Evolutionary conservation across 2,113 vertebrate genomes (phyloP).

Genomic region (Hydropotes inermis): DNA sequence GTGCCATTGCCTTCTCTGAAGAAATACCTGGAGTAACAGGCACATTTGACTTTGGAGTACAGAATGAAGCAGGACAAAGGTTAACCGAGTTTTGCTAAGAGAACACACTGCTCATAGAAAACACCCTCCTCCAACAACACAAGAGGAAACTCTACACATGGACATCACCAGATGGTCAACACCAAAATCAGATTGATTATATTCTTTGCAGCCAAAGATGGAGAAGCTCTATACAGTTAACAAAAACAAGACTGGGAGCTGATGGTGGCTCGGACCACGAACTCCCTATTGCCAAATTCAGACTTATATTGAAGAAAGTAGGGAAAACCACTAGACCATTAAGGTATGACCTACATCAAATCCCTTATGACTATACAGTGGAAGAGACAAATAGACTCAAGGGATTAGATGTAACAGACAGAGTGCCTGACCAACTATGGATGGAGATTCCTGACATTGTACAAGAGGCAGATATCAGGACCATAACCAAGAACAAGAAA

Average conservation of each 20-base stretch:
- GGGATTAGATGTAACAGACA: not conserved
- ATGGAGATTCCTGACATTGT: not conserved
- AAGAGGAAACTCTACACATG: not conserved
- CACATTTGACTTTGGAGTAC: not conserved
- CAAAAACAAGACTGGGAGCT: not conserved
- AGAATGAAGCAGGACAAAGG: not conserved
- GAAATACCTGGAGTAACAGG: not conserved
- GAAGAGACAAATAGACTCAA: not conserved
- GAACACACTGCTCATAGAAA: not conserved
- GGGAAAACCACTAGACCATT: not conserved
- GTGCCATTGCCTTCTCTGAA: too few species aligned
- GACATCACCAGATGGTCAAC: not conserved
- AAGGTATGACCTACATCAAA: not conserved
- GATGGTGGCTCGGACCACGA: not conserved
- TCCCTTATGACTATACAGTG: not conserved
- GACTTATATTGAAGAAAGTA: not conserved
- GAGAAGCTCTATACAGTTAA: not conserved
- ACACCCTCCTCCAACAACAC: not conserved
- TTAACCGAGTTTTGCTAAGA: not conserved
- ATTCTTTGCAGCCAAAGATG: not conserved
- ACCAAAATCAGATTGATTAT: not conserved
- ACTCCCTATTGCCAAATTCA: not conserved
- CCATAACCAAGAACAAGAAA: not conserved
- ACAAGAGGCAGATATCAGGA: not conserved
- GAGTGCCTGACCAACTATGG: not conserved